These are phyloP conservation scores for Diarsia mendica DNA, from an alignment of 2,888 invertebrate genomes.

Conservation along the genomic window DNA sequence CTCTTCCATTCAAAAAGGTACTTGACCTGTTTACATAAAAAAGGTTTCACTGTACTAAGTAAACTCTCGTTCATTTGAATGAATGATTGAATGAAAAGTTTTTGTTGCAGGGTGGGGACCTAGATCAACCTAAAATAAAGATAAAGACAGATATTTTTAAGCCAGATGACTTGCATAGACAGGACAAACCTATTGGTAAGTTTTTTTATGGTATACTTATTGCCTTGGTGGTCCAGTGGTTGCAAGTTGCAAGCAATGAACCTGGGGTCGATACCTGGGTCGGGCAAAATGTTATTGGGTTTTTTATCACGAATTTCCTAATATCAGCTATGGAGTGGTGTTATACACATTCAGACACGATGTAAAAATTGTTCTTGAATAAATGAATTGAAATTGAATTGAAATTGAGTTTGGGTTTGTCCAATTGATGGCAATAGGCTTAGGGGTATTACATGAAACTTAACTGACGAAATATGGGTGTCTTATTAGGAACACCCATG, in stretches of 20 bases:
- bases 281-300: not conserved
- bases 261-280: not conserved
- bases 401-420: not conserved
- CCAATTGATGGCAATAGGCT: not conserved
- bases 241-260: not conserved
- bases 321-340: not conserved
- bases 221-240: not conserved
- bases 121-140: constrained; percentile 89
- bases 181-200: constrained; percentile 76
- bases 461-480: not conserved
- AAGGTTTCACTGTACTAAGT: constrained; percentile 38
- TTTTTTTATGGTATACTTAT: not conserved
- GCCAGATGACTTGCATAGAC: constrained; percentile 84
- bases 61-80: constrained; percentile 19
- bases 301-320: not conserved
- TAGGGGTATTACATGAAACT: not conserved
- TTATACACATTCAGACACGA: no score
- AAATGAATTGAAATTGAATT: no score
- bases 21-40: not conserved
- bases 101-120: constrained; percentile 79
- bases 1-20: not conserved
- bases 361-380: no score
- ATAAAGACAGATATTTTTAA: constrained; percentile 89
- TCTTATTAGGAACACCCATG: not conserved
- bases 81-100: constrained; percentile 20